A percentile compares a stretch with the other conserved stretches of the same genome.
phyloP scores from a whole-genome alignment of 2,113 vertebrate genomes.

The Uria aalge region DNA sequence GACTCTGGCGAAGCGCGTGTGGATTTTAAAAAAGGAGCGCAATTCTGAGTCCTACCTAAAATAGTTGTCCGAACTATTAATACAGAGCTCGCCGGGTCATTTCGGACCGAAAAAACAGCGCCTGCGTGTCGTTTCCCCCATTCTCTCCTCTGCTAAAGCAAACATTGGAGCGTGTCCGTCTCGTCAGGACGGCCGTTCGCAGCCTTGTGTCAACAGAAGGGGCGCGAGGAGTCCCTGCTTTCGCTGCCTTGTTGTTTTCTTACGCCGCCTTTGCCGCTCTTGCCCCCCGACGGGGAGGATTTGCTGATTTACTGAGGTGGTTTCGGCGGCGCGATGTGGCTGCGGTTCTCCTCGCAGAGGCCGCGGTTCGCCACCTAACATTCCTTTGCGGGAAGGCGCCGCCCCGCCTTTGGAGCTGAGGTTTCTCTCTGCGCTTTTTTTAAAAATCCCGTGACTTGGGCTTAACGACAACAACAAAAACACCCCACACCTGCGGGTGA shows the following conservation, averaged over 20 bases:
- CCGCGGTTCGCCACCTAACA: rapidly evolving
- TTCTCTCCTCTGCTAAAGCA: neutral
- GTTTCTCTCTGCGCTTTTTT: neutral
- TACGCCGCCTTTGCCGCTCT: neutral
- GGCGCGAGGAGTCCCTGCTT: rapidly evolving
- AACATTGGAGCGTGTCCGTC: rapidly evolving
- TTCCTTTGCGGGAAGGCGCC: neutral
- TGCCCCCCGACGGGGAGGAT: rapidly evolving
- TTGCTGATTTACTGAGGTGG: rapidly evolving
- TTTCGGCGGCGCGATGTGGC: neutral
- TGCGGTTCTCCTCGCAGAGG: rapidly evolving
- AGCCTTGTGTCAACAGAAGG: neutral
- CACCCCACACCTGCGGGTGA: neutral
- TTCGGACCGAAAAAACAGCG: neutral
- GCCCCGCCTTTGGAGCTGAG: neutral
- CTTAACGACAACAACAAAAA: neutral
- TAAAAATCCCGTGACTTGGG: neutral
- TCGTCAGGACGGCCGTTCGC: neutral
- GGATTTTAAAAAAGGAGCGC: neutral
- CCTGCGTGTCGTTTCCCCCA: neutral
- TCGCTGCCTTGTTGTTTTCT: neutral
- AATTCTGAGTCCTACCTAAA: rapidly evolving
- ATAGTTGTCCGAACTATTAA: rapidly evolving
- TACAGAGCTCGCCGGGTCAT: rapidly evolving
- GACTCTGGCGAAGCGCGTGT: neutral